phyloP scores from a whole-genome alignment of 1,140 invertebrate species.

The Tribolium castaneum region DNA sequence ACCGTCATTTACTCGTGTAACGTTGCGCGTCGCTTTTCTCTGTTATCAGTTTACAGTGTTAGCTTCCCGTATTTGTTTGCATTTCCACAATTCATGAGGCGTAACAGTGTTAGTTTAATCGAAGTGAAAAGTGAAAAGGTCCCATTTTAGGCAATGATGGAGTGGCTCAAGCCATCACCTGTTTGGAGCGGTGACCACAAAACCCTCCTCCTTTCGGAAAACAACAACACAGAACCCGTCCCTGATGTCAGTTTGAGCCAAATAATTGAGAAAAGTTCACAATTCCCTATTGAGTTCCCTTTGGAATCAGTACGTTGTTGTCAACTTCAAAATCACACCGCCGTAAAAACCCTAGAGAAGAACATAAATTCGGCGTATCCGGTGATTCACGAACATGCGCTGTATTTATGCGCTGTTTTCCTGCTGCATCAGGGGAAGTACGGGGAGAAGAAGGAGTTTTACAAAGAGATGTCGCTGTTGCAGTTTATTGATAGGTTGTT shows the following conservation, averaged over 20 bases:
- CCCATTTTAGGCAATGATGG: background rate
- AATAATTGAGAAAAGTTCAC: background rate
- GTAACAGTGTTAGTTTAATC: no score
- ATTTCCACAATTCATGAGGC: no score
- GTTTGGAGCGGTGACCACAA: background rate
- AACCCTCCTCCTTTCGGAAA: background rate
- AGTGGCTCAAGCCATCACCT: constrained; percentile 2
- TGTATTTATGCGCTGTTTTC: constrained; percentile 59
- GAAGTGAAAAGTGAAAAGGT: no score
- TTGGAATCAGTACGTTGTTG: constrained; percentile 58
- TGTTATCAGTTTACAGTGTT: no score
- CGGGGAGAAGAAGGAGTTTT: constrained; percentile 52
- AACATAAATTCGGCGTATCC: constrained; percentile 66
- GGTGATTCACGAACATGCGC: constrained; percentile 64
- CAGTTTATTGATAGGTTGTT: constrained; percentile 64
- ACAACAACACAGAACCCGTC: background rate
- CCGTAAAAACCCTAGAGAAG: constrained; percentile 57
- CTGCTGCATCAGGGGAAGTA: constrained; percentile 37
- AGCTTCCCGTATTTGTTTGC: no score
- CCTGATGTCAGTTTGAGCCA: background rate
- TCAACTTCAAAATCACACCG: constrained; percentile 56
- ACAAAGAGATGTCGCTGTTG: constrained; percentile 62
- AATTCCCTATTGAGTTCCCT: constrained; percentile 55
- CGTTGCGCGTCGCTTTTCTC: no score
- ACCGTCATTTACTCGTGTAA: no score